Percentiles rank a stretch among this genome's conserved stretches.
These are phyloP conservation scores for Leptinotarsa tumamoca DNA, from an alignment of 2,888 invertebrate species.

Conservation along the genomic window DNA sequence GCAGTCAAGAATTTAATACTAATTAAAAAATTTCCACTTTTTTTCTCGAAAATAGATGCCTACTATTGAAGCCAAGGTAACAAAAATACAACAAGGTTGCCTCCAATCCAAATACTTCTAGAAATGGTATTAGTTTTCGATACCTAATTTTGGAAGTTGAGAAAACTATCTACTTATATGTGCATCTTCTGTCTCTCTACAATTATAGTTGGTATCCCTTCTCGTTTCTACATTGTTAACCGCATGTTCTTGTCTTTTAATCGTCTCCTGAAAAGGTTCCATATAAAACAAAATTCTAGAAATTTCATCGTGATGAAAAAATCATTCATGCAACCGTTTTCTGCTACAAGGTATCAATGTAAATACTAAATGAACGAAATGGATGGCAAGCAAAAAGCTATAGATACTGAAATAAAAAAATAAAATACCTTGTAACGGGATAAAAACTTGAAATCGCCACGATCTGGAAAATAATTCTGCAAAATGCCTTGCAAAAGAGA, in stretches of 20 bases:
- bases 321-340: constrained; percentile 26
- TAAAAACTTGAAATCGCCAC: constrained; percentile 63
- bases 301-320: constrained; percentile 1
- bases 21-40: constrained; percentile 42
- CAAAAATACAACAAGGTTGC: constrained; percentile 52
- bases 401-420: constrained; percentile 43
- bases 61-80: constrained; percentile 53
- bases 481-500: constrained; percentile 61
- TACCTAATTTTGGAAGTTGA: constrained; percentile 40
- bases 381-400: constrained; percentile 27
- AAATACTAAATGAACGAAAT: constrained; percentile 22
- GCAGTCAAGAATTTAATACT: constrained; percentile 51
- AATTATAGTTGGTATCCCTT: constrained; percentile 63
- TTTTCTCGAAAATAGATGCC: constrained; percentile 50
- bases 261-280: constrained; percentile 58
- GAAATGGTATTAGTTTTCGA: constrained; percentile 23
- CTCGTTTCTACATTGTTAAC: constrained; percentile 51
- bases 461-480: constrained; percentile 64
- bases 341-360: constrained; percentile 11
- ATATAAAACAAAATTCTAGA: neutral
- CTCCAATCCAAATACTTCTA: constrained; percentile 37
- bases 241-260: constrained; percentile 57
- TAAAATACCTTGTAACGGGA: constrained; percentile 62
- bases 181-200: constrained; percentile 62
- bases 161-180: constrained; percentile 61